These are phyloP conservation scores for Aphelenchoides besseyi DNA, from an alignment of 1,140 invertebrate species.

Conservation along the genomic window DNA sequence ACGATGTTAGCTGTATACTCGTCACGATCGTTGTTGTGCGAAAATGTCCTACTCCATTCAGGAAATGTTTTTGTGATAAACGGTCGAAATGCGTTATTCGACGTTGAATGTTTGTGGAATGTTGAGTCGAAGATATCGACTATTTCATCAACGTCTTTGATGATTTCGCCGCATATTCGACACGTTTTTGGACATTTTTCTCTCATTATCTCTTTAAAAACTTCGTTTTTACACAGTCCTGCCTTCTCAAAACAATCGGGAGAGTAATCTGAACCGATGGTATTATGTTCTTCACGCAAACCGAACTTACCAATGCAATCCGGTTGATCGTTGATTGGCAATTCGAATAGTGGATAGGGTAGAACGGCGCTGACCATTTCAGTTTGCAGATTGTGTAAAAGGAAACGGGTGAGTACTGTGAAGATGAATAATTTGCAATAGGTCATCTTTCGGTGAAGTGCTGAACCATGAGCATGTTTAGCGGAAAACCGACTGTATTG, in stretches of 20 bases:
- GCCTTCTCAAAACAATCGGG: conserved; percentile 15
- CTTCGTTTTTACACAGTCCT: conserved; percentile 19
- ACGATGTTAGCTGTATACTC: too few relatives aligned
- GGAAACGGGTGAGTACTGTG: too few relatives aligned
- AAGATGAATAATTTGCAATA: too few relatives aligned
- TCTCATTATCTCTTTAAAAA: conserved; percentile 20
- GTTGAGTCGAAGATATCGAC: neutral
- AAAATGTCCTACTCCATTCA: neutral
- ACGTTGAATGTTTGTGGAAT: neutral
- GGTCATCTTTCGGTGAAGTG: too few relatives aligned
- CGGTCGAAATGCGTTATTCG: neutral
- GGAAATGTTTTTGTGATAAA: neutral
- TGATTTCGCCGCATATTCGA: conserved; percentile 21
- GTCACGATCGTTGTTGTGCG: neutral
- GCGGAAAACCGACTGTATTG: too few relatives aligned
- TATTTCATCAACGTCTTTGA: conserved; percentile 12
- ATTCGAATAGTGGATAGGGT: conserved; percentile 16
- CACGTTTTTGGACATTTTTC: conserved; percentile 17
- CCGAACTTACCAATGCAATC: conserved; percentile 8
- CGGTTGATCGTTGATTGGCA: conserved; percentile 9
- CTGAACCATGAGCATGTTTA: too few relatives aligned
- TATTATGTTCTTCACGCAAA: neutral
- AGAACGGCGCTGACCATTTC: too few relatives aligned
- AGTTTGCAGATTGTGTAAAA: neutral
- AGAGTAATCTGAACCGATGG: conserved; percentile 18